Base-by-base conservation (phyloP, 2,113 vertebrate species). In the Canis aureus region DNA sequence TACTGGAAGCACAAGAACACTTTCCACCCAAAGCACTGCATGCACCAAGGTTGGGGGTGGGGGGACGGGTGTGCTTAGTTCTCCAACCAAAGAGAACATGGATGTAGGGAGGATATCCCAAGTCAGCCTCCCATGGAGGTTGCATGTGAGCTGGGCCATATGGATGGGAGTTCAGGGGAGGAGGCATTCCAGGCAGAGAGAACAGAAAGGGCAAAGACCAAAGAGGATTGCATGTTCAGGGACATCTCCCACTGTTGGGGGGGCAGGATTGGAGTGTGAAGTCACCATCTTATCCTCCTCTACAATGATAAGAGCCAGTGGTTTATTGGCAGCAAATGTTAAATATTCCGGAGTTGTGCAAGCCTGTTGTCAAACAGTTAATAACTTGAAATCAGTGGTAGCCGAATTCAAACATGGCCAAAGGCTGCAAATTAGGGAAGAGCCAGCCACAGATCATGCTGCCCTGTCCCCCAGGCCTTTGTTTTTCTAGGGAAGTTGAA, bases 91-190 rank as follows among this genome's bases (percentile, higher is more conserved):
- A 71, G 29, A 15, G 51, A 11, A 35, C 4, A 0, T 2, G 43
- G 62, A 15, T 10, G 2, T 11, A 43, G 20, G 27, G 51, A 35
- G 32, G 55, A 27, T 49, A 22, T 32, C 13, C 62, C 74, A 8
- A 16, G 53, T 6, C 60, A 6, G 25, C 55, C 25, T 57, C 49
- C 35, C 10, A 27, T 0, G 0, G 29, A 62, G 12, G 51, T 1
- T 1, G 35, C 62, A 3, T 19, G 22, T 7, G 29, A 87, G 35
- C 55, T 13, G 0, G 78, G 23, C 53, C 11, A 0, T 25, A 12
- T 6, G 29, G 53, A 8, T 8, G 0, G 53, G 19, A 9, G 7
- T 64, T 25, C 51, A n/a, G 51, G 0, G 0, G 4, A 12, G 51
- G 38, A 89, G 22, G 38, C 17, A 3, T 94, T 78, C 20, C 64